Base-by-base conservation (phyloP, 2,888 invertebrate genomes). In the Myathropa florea region DNA sequence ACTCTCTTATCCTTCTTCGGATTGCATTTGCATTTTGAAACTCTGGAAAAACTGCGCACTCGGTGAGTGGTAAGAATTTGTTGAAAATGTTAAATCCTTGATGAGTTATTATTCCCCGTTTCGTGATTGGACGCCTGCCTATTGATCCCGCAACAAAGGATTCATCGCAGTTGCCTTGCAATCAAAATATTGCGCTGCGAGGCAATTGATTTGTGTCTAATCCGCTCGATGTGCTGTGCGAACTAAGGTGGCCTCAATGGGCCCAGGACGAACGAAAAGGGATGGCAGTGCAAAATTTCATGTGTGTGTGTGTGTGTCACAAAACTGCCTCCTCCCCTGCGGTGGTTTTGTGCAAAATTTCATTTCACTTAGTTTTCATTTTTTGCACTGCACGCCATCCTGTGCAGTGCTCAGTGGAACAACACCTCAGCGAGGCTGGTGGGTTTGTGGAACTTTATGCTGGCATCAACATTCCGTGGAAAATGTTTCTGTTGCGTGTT, bases 141-240 rank as follows among this genome's bases (percentile, higher is more conserved):
- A 70, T 83, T 78, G 73, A 75, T 73, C 28, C 53, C 39, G 65
- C 70, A 70, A 82, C 73, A 75, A 78, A 82, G 73, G 82, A 82
- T 86, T 86, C 78, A 86, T 82, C n/a, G n/a, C n/a, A n/a, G n/a
- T n/a, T n/a, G n/a, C n/a, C n/a, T n/a, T 75, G 86, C 86, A 79
- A 75, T 86, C 82, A 82, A 78, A 86, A 86, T 83, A 86, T 83
- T 83, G 65, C 75, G 60, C 78, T 86, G 63, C 39, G 30, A 68
- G 63, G 72, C 81, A 81, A 81, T 85, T 85, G 86, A 82, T 79
- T 86, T 86, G 57, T 73, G 73, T 65, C 71, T 71, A 86, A 82
- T 82, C 77, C 70, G 53, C 72, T 82, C 70, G 67, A 57, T 71
- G 46, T 67, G 63, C 76, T 46, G 9, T 81, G 14, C 57, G 46